Percentiles rank a stretch among this genome's conserved stretches.
phyloP scores from a whole-genome alignment of 37 sponge, comb jelly and placozoan genomes.

The Cliona cf. orientalis region DNA sequence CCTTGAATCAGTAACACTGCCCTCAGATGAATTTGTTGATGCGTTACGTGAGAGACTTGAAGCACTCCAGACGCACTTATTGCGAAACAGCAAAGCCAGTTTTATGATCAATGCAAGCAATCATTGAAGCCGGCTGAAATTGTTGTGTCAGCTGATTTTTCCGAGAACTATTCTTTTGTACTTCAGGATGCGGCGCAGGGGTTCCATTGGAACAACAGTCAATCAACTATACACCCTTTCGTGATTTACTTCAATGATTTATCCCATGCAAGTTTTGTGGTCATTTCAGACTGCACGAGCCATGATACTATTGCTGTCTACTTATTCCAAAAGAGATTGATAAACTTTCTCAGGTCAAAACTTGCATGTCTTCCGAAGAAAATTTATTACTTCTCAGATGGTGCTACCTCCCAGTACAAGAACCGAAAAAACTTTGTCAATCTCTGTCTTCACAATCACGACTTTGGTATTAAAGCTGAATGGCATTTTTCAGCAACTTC shows the following conservation, averaged over 20 bases:
- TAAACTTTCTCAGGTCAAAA: conserved; percentile 17
- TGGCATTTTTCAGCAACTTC: conserved; percentile 68
- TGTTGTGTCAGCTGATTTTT: conserved; percentile 36
- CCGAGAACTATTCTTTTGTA: conserved; percentile 57
- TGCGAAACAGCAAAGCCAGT: conserved; percentile 33
- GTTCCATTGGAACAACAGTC: conserved; percentile 54
- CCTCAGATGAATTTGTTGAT: conserved; percentile 31
- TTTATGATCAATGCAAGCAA: conserved; percentile 3
- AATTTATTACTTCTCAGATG: conserved; percentile 63
- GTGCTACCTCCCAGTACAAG: conserved; percentile 60
- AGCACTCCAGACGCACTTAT: conserved; percentile 11
- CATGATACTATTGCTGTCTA: conserved; percentile 64
- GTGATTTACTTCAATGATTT: conserved; percentile 28
- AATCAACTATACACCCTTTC: conserved; percentile 42
- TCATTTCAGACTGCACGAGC: conserved; percentile 40
- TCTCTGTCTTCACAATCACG: conserved; percentile 43
- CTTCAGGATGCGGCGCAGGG: conserved; percentile 56
- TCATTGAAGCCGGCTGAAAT: conserved; percentile 17
- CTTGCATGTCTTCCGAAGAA: conserved; percentile 21
- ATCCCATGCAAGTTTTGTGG: conserved; percentile 41
- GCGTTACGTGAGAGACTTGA: conserved; percentile 25
- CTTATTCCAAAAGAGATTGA: conserved; percentile 38
- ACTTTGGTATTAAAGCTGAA: conserved; percentile 53
- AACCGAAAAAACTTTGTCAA: conserved; percentile 57
- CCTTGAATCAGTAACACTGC: conserved; percentile 7